Percentiles rank a stretch among this genome's conserved stretches.
Evolutionary conservation across 2,797 vertebrate genomes (phyloP).

Genomic region (Phoeniculus purpureus): DNA sequence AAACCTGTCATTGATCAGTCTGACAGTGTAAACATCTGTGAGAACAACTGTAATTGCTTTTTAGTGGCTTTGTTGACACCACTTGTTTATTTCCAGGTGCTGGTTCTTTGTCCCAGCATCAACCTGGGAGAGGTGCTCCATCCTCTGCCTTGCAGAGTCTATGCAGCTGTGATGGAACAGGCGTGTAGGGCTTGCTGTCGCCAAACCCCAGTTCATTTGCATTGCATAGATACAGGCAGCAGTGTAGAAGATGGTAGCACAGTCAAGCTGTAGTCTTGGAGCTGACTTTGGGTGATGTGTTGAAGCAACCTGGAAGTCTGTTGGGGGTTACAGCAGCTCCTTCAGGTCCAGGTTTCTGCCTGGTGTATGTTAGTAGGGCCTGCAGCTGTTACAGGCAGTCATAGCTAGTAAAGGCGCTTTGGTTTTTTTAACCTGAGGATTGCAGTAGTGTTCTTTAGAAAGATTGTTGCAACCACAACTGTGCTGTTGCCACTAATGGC

Average conservation of each 20-base stretch:
- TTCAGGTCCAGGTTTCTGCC: not conserved
- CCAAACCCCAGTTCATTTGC: accelerated
- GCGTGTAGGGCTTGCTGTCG: not conserved
- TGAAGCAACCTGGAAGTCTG: not conserved
- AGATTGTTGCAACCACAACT: accelerated
- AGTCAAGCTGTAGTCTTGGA: not conserved
- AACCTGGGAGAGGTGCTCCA: not conserved
- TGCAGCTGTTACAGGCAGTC: not conserved
- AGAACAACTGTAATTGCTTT: not conserved
- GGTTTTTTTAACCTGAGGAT: not conserved
- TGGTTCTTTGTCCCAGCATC: not conserved
- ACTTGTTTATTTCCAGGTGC: not conserved
- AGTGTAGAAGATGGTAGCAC: accelerated
- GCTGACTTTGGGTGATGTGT: not conserved
- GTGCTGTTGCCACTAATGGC: not conserved
- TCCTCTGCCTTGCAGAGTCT: not conserved
- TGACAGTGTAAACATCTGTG: not conserved
- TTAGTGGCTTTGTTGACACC: not conserved
- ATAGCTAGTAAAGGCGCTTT: not conserved
- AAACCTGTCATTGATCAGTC: not conserved
- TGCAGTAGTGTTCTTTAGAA: not conserved
- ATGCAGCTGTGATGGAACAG: not conserved
- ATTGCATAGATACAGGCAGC: accelerated
- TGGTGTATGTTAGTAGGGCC: accelerated
- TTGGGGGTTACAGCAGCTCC: not conserved